A percentile compares a stretch with the other conserved stretches of the same genome.
Conservation (phyloP, 1,140 invertebrate species). For the Belonocnema kinseyi region DNA sequence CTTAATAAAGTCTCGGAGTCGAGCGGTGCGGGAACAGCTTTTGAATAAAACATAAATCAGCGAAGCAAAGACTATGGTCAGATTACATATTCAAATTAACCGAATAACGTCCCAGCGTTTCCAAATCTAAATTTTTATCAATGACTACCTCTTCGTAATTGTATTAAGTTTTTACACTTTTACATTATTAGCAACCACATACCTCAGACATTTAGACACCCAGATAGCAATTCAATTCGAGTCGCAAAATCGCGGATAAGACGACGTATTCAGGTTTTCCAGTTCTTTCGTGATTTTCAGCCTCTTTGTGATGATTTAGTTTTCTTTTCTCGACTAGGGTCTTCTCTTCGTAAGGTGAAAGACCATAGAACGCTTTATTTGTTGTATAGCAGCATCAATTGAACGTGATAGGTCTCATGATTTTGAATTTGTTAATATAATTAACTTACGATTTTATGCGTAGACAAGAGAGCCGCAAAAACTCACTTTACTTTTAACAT, state of each 20-base stretch:
- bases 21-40: conserved; percentile 49
- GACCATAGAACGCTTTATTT: background rate
- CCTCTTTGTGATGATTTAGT: conserved; percentile 1
- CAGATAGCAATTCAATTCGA: conserved; percentile 61
- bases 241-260: conserved; percentile 41
- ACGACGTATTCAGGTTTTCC: background rate
- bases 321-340: background rate
- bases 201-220: conserved; percentile 68
- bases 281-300: background rate
- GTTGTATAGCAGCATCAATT: background rate
- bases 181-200: conserved; percentile 75
- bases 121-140: background rate
- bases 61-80: conserved; percentile 46
- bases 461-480: background rate
- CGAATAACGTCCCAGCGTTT: too few relatives aligned
- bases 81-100: background rate
- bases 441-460: background rate
- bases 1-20: conserved; percentile 52
- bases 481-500: background rate
- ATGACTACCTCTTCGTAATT: conserved; percentile 72
- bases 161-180: conserved; percentile 75
- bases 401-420: background rate
- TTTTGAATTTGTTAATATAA: background rate
- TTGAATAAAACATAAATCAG: conserved; percentile 50
- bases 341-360: background rate